A percentile compares a stretch with the other conserved stretches of the same genome.
Evolutionary conservation across 2,888 invertebrate species (phyloP).

Genomic region (Cartodere bifasciata): DNA sequence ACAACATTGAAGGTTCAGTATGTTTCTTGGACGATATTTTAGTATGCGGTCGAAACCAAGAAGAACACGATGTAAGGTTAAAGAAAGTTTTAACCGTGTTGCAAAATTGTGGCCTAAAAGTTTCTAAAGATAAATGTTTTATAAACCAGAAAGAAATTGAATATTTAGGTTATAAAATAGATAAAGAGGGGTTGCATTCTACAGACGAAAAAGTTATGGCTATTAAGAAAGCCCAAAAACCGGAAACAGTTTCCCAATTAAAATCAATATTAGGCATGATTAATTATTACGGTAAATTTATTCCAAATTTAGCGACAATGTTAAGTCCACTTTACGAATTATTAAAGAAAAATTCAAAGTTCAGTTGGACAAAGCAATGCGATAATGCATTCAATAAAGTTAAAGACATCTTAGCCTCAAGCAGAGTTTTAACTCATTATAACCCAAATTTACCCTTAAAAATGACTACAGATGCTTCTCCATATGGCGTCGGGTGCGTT

Average conservation of each 20-base stretch:
- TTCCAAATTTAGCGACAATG: slow-evolving; percentile 1
- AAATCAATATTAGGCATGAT: slow-evolving; percentile 7
- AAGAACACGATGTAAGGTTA: slow-evolving; percentile 11
- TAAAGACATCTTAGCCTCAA: no score
- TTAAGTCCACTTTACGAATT: not conserved
- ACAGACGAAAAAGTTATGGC: slow-evolving; percentile 14
- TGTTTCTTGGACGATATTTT: slow-evolving; percentile 25
- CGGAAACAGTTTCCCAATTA: slow-evolving; percentile 3
- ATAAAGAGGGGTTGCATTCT: slow-evolving; percentile 11
- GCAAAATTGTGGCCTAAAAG: slow-evolving; percentile 12
- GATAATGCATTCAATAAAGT: slow-evolving; percentile 10
- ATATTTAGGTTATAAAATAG: slow-evolving; percentile 12
- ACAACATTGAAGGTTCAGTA: no score
- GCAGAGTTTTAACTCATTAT: no score
- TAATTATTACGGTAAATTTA: slow-evolving; percentile 7
- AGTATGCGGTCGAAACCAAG: slow-evolving; percentile 11
- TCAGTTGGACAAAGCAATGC: slow-evolving; percentile 10
- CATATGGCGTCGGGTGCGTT: no score
- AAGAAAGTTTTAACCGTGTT: slow-evolving; percentile 11
- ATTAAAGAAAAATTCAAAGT: slow-evolving; percentile 7
- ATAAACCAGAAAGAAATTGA: slow-evolving; percentile 11
- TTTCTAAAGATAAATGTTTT: slow-evolving; percentile 11
- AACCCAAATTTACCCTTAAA: no score
- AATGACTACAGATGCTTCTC: no score
- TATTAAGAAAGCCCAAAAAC: slow-evolving; percentile 12